phyloP scores from a whole-genome alignment of 2,113 vertebrate genomes.

The Xyliphius kryptos region DNA sequence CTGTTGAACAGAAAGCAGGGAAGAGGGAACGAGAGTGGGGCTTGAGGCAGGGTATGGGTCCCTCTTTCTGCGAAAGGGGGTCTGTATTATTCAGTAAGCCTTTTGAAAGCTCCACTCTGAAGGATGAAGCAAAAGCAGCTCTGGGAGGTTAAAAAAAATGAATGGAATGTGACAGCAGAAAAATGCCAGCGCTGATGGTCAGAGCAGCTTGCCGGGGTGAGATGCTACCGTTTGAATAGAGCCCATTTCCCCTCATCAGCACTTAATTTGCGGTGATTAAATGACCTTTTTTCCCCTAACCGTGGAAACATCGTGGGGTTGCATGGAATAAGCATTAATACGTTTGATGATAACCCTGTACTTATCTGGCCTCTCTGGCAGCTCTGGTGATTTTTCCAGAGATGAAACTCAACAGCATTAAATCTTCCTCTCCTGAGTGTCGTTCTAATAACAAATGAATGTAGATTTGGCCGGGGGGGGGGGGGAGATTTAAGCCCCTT shows the following conservation, averaged over 20 bases:
- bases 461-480: too few relatives aligned
- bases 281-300: conserved; percentile 30
- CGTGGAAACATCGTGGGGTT: conserved; percentile 24
- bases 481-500: too few relatives aligned
- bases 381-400: conserved; percentile 14
- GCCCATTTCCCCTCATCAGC: conserved; percentile 17
- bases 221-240: conserved; percentile 51
- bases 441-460: conserved; percentile 15
- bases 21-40: conserved; percentile 41
- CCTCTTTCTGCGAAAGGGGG: conserved; percentile 41
- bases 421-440: too few relatives aligned
- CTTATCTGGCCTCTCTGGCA: conserved; percentile 21
- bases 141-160: conserved; percentile 50
- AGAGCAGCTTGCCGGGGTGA: conserved; percentile 56
- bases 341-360: conserved; percentile 20
- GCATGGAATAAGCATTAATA: conserved; percentile 43
- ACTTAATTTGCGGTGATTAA: conserved; percentile 35
- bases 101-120: conserved; percentile 68
- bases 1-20: conserved; percentile 67
- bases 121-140: conserved; percentile 62
- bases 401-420: not conserved
- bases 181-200: conserved; percentile 67
- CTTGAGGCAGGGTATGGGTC: conserved; percentile 57
- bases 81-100: conserved; percentile 70
- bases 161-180: conserved; percentile 71